Evolutionary conservation across 1,140 invertebrate species (phyloP).

Genomic region (Lepidurus arcticus): DNA sequence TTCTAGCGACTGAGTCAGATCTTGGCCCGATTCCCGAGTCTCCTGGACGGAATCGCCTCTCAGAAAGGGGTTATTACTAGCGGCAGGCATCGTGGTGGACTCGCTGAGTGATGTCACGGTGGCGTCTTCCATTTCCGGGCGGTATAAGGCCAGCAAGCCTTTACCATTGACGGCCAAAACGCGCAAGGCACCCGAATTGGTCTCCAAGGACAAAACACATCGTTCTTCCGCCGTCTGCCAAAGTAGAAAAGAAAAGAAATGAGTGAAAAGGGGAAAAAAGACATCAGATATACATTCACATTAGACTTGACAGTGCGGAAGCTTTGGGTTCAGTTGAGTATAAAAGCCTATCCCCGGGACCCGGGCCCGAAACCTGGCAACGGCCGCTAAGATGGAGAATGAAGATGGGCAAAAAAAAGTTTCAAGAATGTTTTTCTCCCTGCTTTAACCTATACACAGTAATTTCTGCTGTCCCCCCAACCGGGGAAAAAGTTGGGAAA

Average conservation of each 20-base stretch:
- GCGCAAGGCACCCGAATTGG: slow-evolving; percentile 52
- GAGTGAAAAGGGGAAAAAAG: neutral
- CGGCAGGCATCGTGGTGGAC: neutral
- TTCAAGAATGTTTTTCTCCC: neutral
- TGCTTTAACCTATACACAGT: neutral
- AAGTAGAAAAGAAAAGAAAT: slow-evolving; percentile 22
- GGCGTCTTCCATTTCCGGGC: slow-evolving; percentile 43
- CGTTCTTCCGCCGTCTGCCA: slow-evolving; percentile 36
- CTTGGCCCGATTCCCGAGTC: slow-evolving; percentile 7
- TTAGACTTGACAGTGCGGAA: neutral
- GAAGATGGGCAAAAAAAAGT: no score
- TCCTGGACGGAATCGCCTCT: neutral
- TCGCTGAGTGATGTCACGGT: slow-evolving; percentile 14
- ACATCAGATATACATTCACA: neutral
- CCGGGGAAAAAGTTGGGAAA: neutral
- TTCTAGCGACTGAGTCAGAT: neutral
- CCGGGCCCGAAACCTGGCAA: no score
- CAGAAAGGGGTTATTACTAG: neutral
- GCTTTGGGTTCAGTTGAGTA: neutral
- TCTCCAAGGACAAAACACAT: slow-evolving; percentile 33
- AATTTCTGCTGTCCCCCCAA: neutral
- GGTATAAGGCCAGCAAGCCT: slow-evolving; percentile 60
- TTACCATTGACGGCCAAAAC: slow-evolving; percentile 59
- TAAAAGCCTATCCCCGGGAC: neutral
- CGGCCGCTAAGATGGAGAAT: no score